A percentile compares a stretch with the other conserved stretches of the same genome.
phyloP scores from a whole-genome alignment of 1,140 invertebrate species.

The Bacillus rossius region DNA sequence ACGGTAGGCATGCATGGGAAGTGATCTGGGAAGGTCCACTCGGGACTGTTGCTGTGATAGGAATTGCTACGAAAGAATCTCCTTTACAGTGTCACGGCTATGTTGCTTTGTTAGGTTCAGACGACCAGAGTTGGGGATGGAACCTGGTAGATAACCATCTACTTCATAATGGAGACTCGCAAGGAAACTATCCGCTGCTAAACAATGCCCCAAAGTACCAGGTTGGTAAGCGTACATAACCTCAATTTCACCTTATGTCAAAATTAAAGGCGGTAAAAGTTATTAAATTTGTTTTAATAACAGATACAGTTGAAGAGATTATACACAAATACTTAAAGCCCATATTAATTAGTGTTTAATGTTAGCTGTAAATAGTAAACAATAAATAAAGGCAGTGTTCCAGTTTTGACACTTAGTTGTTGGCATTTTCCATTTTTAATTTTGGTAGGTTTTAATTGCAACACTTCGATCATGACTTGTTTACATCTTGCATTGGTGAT shows the following conservation, averaged over 20 bases:
- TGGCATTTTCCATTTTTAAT: too few species aligned
- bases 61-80: slow-evolving; percentile 93
- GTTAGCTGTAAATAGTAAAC: too few species aligned
- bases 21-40: slow-evolving; percentile 98
- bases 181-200: slow-evolving; percentile 91
- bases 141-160: slow-evolving; percentile 98
- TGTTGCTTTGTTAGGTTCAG: slow-evolving; percentile 87
- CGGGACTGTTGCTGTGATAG: slow-evolving; percentile 92
- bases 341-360: too few species aligned
- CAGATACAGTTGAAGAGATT: too few species aligned
- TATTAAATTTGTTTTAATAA: too few species aligned
- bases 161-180: slow-evolving; percentile 92
- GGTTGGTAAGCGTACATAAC: slow-evolving; percentile 45
- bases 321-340: too few species aligned
- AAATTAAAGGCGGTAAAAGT: too few species aligned
- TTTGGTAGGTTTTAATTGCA: too few species aligned
- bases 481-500: too few species aligned
- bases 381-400: too few species aligned
- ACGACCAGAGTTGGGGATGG: slow-evolving; percentile 99
- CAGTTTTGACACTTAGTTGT: too few species aligned
- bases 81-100: slow-evolving; percentile 89
- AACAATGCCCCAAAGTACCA: slow-evolving; percentile 99
- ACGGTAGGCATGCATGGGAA: slow-evolving; percentile 96
- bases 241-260: slow-evolving; percentile 23
- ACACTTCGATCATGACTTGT: too few species aligned